phyloP scores from a whole-genome alignment of 2,797 vertebrate genomes.

The Aphelocoma californica region DNA sequence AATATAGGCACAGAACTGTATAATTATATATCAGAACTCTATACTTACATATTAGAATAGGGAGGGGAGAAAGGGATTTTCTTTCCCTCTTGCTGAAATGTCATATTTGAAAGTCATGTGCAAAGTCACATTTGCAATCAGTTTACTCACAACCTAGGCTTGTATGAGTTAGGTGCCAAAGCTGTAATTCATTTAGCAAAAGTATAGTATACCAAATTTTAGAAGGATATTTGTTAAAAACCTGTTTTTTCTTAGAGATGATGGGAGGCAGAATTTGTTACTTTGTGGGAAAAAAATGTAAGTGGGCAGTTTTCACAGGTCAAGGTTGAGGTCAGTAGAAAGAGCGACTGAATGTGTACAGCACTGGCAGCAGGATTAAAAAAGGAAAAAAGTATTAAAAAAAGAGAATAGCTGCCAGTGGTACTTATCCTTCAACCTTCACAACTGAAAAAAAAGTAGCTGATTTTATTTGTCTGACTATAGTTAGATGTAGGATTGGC shows the following conservation, averaged over 20 bases:
- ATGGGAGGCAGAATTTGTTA: background rate
- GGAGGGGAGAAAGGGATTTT: fast-evolving
- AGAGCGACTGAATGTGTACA: slow-evolving; percentile 47
- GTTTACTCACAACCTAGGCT: background rate
- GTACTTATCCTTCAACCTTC: slow-evolving; percentile 50
- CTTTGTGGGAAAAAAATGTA: slow-evolving; percentile 38
- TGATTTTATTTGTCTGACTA: slow-evolving; percentile 55
- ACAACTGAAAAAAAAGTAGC: slow-evolving; percentile 28
- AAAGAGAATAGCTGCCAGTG: slow-evolving; percentile 21
- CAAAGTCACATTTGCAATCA: background rate
- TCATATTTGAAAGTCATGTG: background rate
- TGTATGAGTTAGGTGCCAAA: background rate
- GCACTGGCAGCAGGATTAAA: slow-evolving; percentile 45
- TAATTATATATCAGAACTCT: background rate
- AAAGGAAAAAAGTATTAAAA: background rate
- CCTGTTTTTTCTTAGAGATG: background rate
- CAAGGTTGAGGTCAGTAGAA: slow-evolving; percentile 56
- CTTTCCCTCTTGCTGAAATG: background rate
- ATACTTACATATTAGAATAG: background rate
- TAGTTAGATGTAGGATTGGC: slow-evolving; percentile 47
- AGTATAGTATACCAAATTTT: background rate
- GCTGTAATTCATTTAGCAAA: slow-evolving; percentile 26
- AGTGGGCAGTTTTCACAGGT: slow-evolving; percentile 55
- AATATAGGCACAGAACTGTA: background rate
- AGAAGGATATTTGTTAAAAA: slow-evolving; percentile 22